A percentile compares a stretch with the other conserved stretches of the same genome.
phyloP scores from a whole-genome alignment of 1,140 invertebrate species.

The Ptiloglossa arizonensis region DNA sequence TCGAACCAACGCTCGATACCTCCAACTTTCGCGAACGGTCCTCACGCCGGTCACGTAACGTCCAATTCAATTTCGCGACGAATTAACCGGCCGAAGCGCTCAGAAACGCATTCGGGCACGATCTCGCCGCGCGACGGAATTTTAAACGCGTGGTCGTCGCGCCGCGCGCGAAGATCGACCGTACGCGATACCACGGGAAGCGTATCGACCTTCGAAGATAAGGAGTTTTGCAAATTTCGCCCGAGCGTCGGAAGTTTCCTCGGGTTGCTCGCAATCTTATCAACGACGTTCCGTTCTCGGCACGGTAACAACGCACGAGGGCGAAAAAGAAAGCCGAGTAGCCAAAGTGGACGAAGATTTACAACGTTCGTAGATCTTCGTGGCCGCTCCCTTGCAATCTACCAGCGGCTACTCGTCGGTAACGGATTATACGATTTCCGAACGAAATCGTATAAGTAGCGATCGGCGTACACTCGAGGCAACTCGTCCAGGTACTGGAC shows the following conservation, averaged over 20 bases:
- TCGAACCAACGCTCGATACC: no score
- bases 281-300: neutral
- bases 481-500: no score
- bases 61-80: slow-evolving; percentile 41
- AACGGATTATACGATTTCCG: slow-evolving; percentile 51
- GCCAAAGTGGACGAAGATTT: slow-evolving; percentile 57
- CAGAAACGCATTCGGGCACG: neutral
- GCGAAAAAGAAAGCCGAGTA: slow-evolving; percentile 33
- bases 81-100: slow-evolving; percentile 47
- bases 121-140: slow-evolving; percentile 17
- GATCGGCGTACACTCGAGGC: no score
- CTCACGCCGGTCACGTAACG: neutral
- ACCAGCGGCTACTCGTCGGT: slow-evolving; percentile 33
- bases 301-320: slow-evolving; percentile 8
- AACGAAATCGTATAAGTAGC: neutral
- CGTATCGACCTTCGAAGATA: slow-evolving; percentile 5
- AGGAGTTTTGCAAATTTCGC: slow-evolving; percentile 16
- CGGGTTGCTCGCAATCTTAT: slow-evolving; percentile 30
- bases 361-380: slow-evolving; percentile 55
- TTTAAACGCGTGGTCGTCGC: neutral
- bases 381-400: slow-evolving; percentile 35
- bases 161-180: neutral
- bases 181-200: neutral
- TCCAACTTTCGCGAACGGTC: no score
- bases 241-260: slow-evolving; percentile 1